Conservation (phyloP, 1,140 invertebrate genomes). For the Lysiphlebus fabarum region DNA sequence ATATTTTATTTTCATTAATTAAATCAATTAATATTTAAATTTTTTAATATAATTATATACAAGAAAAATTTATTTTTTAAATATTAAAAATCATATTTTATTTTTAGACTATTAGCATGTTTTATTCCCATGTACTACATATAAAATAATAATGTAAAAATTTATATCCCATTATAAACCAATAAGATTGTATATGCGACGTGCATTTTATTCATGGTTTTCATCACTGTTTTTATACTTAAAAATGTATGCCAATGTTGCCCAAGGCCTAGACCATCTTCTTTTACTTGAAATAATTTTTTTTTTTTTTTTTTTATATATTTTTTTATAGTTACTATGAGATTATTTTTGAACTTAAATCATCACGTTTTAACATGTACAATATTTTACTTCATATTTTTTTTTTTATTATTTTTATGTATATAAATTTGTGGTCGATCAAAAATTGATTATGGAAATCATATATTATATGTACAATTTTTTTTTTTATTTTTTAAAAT, state of each 20-base stretch:
- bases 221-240: slow-evolving; percentile 11
- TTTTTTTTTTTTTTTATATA: too few relatives aligned
- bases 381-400: background rate
- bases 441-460: background rate
- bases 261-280: background rate
- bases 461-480: too few relatives aligned
- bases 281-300: background rate
- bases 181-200: slow-evolving; percentile 26
- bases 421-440: background rate
- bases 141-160: slow-evolving; percentile 39
- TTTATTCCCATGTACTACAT: slow-evolving; percentile 41
- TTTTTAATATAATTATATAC: too few relatives aligned
- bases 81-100: too few relatives aligned
- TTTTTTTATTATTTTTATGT: background rate
- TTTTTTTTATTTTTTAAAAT: too few relatives aligned
- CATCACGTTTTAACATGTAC: slow-evolving; percentile 1
- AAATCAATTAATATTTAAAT: too few relatives aligned
- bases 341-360: background rate
- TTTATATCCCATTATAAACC: slow-evolving; percentile 29
- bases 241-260: slow-evolving; percentile 6
- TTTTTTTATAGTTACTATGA: too few relatives aligned
- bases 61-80: too few relatives aligned
- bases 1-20: too few relatives aligned
- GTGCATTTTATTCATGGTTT: slow-evolving; percentile 24
- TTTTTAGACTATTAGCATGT: slow-evolving; percentile 29